phyloP scores from a whole-genome alignment of 1,140 invertebrate genomes.

The Lucilia cuprina region DNA sequence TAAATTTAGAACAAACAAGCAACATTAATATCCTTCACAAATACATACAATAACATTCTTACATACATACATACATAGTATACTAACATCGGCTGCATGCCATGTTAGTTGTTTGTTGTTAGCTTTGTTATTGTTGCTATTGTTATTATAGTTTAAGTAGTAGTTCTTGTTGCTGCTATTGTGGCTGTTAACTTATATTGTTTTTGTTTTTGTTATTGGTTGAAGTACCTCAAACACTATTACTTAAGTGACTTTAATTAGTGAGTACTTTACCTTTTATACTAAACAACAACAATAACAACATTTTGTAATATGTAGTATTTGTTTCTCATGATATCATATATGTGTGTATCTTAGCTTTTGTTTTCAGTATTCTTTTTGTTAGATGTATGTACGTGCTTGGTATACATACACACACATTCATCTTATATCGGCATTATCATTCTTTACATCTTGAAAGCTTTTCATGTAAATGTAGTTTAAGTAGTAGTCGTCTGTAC shows the following conservation, averaged over 20 bases:
- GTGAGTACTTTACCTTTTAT: conserved; percentile 26
- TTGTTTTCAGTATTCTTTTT: background rate
- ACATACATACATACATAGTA: background rate
- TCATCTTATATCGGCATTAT: conserved; percentile 2
- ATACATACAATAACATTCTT: background rate
- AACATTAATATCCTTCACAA: conserved; percentile 14
- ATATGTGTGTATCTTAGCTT: background rate
- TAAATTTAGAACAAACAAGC: conserved; percentile 24
- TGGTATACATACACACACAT: background rate
- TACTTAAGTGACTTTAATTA: conserved; percentile 35
- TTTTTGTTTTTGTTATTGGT: conserved; percentile 20
- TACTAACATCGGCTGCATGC: background rate
- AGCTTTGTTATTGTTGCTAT: background rate
- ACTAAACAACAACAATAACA: background rate
- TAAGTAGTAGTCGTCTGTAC: background rate
- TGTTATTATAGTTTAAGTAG: background rate
- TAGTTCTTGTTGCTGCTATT: conserved; percentile 15
- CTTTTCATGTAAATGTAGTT: conserved; percentile 13
- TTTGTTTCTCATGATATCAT: background rate
- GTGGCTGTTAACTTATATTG: background rate
- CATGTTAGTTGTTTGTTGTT: background rate
- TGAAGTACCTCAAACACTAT: conserved; percentile 30
- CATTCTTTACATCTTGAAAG: background rate
- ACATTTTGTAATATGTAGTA: background rate
- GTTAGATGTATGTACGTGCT: background rate